phyloP scores from a whole-genome alignment of 1,140 invertebrate species.

The Oreohelix idahoensis region DNA sequence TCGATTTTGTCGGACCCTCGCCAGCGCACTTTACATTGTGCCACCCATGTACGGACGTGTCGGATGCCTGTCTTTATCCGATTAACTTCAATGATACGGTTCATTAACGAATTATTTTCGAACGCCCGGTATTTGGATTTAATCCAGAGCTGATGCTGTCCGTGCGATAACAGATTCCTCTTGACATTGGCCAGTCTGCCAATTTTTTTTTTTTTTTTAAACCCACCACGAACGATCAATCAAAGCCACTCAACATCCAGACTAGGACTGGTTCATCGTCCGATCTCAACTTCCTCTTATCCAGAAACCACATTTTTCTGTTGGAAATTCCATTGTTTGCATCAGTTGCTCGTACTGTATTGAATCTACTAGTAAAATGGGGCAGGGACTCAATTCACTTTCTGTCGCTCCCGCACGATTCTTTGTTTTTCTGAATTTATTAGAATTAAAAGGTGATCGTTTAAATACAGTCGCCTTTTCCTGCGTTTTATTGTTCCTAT shows the following conservation, averaged over 20 bases:
- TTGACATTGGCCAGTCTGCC: no score
- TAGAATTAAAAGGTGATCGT: no score
- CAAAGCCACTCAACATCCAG: background rate
- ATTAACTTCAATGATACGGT: background rate
- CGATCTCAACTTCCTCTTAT: background rate
- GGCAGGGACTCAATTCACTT: background rate
- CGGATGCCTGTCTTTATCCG: background rate
- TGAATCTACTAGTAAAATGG: background rate
- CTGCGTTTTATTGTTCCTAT: no score
- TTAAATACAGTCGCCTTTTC: no score
- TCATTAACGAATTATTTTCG: background rate
- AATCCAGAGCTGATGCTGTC: background rate
- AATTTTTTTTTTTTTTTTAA: no score
- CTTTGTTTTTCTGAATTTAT: background rate
- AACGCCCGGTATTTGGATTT: background rate
- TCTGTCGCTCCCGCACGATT: background rate
- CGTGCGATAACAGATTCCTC: no score
- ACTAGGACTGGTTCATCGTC: conserved; percentile 7
- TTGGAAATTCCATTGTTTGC: background rate
- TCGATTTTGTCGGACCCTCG: background rate
- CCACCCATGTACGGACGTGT: background rate
- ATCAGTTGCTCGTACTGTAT: no score
- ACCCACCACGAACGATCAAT: no score
- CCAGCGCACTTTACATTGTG: background rate
- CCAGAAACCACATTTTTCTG: background rate